Percentiles rank a stretch among this genome's conserved stretches.
Evolutionary conservation across 2,113 vertebrate genomes (phyloP).

Genomic region (Tenebrosternarchus preto): DNA sequence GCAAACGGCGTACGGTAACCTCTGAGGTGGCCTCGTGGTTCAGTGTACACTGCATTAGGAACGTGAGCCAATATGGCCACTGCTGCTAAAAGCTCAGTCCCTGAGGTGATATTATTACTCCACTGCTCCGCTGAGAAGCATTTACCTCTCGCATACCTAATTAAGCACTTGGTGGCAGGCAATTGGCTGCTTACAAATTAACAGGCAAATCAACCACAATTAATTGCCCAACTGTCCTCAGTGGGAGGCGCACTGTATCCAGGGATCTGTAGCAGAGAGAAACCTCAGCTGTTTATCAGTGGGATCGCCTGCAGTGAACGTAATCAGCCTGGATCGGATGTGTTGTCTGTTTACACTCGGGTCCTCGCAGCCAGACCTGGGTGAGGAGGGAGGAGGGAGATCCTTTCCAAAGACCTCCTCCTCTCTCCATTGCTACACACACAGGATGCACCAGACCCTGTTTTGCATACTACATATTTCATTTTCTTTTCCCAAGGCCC

Average conservation of each 20-base stretch:
- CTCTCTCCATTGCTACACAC: slow-evolving; percentile 63
- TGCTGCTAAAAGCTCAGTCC: background rate
- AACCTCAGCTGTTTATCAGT: slow-evolving; percentile 49
- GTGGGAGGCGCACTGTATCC: background rate
- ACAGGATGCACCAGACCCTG: slow-evolving; percentile 47
- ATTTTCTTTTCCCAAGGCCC: slow-evolving; percentile 25
- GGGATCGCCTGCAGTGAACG: slow-evolving; percentile 57
- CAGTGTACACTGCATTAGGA: background rate
- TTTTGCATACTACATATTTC: slow-evolving; percentile 59
- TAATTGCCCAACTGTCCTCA: slow-evolving; percentile 2
- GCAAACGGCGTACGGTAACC: background rate
- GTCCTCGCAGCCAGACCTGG: slow-evolving; percentile 42
- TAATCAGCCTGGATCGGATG: slow-evolving; percentile 67
- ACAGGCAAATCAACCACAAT: slow-evolving; percentile 10
- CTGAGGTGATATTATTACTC: background rate
- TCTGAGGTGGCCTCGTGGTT: background rate
- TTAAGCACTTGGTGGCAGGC: slow-evolving; percentile 31
- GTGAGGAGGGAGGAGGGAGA: background rate
- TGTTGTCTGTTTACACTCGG: slow-evolving; percentile 59
- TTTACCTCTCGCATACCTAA: slow-evolving; percentile 11
- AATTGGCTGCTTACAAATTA: slow-evolving; percentile 10
- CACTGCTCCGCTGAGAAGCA: background rate
- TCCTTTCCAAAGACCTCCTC: slow-evolving; percentile 39
- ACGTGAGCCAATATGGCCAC: background rate
- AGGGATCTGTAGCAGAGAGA: background rate